Conservation (phyloP, 2,113 vertebrate genomes). For the Ammodramus savannarum region DNA sequence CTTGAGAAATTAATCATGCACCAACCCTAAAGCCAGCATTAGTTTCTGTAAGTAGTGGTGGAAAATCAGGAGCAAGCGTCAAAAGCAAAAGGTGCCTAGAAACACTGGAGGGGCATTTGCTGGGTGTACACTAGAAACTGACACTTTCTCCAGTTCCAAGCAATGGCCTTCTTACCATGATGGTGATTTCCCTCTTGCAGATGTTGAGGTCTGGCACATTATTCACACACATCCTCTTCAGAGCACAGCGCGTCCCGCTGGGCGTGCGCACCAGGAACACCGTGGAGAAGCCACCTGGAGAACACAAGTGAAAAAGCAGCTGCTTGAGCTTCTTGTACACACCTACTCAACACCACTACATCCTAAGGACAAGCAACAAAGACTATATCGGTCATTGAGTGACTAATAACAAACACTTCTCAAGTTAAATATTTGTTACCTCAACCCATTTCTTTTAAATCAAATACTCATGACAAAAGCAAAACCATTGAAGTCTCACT, state of each 20-base stretch:
- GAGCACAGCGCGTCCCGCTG: conserved; percentile 85
- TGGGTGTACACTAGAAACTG: rapidly evolving
- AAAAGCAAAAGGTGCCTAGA: neutral
- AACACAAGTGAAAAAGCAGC: neutral
- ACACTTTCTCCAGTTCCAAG: neutral
- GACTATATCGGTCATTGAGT: rapidly evolving
- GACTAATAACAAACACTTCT: rapidly evolving
- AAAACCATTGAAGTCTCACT: neutral
- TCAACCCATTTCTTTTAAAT: neutral
- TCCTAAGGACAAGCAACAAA: rapidly evolving
- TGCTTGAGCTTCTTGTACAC: neutral
- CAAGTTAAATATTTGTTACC: rapidly evolving
- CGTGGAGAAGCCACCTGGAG: conserved; percentile 91
- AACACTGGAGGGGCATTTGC: neutral
- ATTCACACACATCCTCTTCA: conserved; percentile 97
- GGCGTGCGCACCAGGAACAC: conserved; percentile 93
- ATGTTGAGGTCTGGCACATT: conserved; percentile 88
- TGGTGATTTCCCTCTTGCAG: conserved; percentile 95
- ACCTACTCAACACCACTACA: neutral
- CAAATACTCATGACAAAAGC: neutral
- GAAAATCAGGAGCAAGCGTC: neutral
- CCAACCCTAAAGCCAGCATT: neutral
- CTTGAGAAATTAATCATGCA: rapidly evolving
- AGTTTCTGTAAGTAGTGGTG: neutral
- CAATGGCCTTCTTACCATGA: conserved; percentile 84